Percentiles rank a stretch among this genome's conserved stretches.
These are phyloP conservation scores for Cydia splendana DNA, from an alignment of 1,140 invertebrate species.

Conservation along the genomic window DNA sequence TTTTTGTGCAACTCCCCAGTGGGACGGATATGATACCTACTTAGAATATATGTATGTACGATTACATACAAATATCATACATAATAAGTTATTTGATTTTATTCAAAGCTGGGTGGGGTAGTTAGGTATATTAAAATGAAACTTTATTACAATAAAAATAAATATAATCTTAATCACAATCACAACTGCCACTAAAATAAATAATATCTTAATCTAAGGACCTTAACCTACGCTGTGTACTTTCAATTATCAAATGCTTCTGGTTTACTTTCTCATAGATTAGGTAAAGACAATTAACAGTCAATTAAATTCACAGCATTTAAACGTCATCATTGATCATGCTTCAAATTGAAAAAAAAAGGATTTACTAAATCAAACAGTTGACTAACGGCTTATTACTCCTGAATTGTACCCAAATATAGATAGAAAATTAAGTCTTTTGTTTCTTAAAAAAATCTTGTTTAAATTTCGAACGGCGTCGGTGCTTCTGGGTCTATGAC, in stretches of 20 bases:
- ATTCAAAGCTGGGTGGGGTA: background rate
- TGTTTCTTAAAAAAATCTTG: background rate
- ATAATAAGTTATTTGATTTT: background rate
- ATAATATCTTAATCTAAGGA: constrained; percentile 61
- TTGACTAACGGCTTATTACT: background rate
- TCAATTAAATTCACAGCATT: constrained; percentile 3
- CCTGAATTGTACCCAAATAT: background rate
- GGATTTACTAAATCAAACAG: background rate
- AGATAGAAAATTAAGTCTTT: background rate
- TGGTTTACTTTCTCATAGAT: constrained; percentile 54
- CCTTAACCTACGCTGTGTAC: constrained; percentile 72
- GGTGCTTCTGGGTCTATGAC: constrained; percentile 74
- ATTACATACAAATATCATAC: background rate
- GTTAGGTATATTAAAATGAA: background rate
- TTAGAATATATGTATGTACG: no score
- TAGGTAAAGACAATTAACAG: background rate
- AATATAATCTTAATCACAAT: constrained; percentile 70
- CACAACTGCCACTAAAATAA: constrained; percentile 56
- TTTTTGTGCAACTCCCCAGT: no score
- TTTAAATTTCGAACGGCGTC: constrained; percentile 53
- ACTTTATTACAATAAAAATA: constrained; percentile 48
- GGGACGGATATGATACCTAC: no score
- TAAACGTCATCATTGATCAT: background rate
- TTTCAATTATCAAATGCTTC: constrained; percentile 80
- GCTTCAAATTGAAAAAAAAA: background rate